Evolutionary conservation across 1,140 invertebrate genomes (phyloP).

Genomic region (Drosophila micromelanica): DNA sequence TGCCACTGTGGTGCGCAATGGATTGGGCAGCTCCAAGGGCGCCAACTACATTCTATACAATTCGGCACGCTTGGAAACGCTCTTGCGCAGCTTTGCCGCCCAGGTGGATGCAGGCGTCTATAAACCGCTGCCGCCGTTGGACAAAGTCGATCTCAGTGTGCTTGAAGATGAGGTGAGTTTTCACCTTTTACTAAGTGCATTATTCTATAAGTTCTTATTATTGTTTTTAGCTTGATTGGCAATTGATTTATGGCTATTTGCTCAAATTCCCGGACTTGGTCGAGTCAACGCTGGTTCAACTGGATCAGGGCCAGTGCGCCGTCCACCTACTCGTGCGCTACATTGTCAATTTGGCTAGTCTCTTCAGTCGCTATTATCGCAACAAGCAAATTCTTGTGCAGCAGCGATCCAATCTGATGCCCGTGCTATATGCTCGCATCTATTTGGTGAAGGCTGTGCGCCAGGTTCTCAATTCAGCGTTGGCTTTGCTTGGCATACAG

Average conservation of each 20-base stretch:
- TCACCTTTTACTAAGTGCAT: background rate
- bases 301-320: slow-evolving; percentile 85
- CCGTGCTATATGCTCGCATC: slow-evolving; percentile 88
- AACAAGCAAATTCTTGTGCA: slow-evolving; percentile 86
- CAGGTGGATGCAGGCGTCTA: slow-evolving; percentile 85
- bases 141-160: slow-evolving; percentile 86
- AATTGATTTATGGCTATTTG: slow-evolving; percentile 88
- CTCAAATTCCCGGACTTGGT: slow-evolving; percentile 87
- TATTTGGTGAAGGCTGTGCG: slow-evolving; percentile 88
- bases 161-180: slow-evolving; percentile 87
- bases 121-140: slow-evolving; percentile 85
- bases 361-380: slow-evolving; percentile 90
- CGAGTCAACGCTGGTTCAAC: slow-evolving; percentile 85
- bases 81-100: slow-evolving; percentile 87
- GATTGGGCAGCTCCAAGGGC: slow-evolving; percentile 84
- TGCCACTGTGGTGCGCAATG: slow-evolving; percentile 70
- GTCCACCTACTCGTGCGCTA: slow-evolving; percentile 88
- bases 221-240: slow-evolving; percentile 86
- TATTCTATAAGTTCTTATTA: background rate
- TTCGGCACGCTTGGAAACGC: slow-evolving; percentile 87
- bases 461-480: slow-evolving; percentile 87
- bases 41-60: slow-evolving; percentile 91
- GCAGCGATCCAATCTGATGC: slow-evolving; percentile 87
- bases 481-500: slow-evolving; percentile 87
- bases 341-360: slow-evolving; percentile 86